Evolutionary conservation across 2,113 vertebrate genomes (phyloP).

Genomic region (Neofelis nebulosa): DNA sequence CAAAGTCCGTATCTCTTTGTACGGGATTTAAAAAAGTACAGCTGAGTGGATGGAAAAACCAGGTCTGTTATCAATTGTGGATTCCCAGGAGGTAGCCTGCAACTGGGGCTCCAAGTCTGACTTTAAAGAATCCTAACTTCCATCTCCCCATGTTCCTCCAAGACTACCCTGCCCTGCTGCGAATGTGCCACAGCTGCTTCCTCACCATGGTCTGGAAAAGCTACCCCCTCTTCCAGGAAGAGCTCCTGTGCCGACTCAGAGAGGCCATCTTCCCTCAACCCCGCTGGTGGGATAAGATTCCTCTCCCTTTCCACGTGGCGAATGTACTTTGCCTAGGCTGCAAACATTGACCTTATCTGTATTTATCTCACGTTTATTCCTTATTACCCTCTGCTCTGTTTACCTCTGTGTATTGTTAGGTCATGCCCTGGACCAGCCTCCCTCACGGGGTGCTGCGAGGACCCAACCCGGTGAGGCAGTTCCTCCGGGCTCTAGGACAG

Average conservation of each 20-base stretch:
- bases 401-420: background rate
- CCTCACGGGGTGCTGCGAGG: background rate
- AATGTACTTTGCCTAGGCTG: slow-evolving; percentile 29
- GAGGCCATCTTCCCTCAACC: slow-evolving; percentile 26
- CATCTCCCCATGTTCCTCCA: background rate
- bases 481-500: background rate
- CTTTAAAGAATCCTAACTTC: background rate
- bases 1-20: background rate
- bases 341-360: slow-evolving; percentile 67
- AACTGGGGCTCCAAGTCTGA: background rate
- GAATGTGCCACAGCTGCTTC: background rate
- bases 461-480: background rate
- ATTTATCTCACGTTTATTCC: slow-evolving; percentile 27
- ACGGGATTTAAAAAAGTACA: background rate
- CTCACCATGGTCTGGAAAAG: background rate
- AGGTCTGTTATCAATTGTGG: background rate
- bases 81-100: background rate
- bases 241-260: background rate
- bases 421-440: background rate
- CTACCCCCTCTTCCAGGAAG: slow-evolving; percentile 1
- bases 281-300: slow-evolving; percentile 52
- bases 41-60: background rate
- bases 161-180: background rate
- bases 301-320: background rate
- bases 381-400: background rate